Evolutionary conservation across 2,888 invertebrate species (phyloP), one percentile per base, ranked within the genome.

Genomic region (Atrina japonica): DNA sequence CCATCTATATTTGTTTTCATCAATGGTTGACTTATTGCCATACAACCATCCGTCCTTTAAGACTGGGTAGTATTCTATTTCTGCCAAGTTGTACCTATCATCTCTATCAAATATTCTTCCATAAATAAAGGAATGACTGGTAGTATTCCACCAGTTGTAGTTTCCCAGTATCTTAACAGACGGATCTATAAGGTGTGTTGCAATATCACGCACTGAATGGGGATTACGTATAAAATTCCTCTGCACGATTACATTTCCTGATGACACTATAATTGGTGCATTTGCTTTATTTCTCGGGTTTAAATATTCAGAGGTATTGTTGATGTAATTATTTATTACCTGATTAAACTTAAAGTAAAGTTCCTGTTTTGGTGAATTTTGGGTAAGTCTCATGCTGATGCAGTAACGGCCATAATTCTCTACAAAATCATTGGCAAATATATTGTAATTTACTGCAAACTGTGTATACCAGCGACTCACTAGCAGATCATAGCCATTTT

Each of bases 181-280:
- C 88, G 98, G 98, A 88, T 98, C 97, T 86, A 95, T 95, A 21
- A 98, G 92, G 86, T 99, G 98, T 0, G 98, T 97, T 0, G 97
- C 97, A 55, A 99, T 94, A 92, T 99, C 99, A 88, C 97, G 98
- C 65, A 94, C 93, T 0, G 98, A 97, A 76, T 95, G 94, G 1
- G 95, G 95, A 91, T 99, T 99, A 47, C 76, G 56, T 45, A 99
- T 94, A 71, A 97, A 96, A 90, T 99, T 99, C 70, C 98, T 93
- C 83, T 93, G 96, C 1, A 99, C 93, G 52, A 94, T 93, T 0
- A 98, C 94, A 88, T 99, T 98, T 86, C 95, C 94, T 0, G 98
- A 98, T 0, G 96, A 95, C 23, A 99, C 93, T 0, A 98, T 96
- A 43, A 99, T 93, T 0, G 97, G 95, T 0, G 98, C 99, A 1